Evolutionary conservation across 2,888 invertebrate species (phyloP), one percentile per base, ranked within the genome.

Genomic region (Ennomos erosarius): DNA sequence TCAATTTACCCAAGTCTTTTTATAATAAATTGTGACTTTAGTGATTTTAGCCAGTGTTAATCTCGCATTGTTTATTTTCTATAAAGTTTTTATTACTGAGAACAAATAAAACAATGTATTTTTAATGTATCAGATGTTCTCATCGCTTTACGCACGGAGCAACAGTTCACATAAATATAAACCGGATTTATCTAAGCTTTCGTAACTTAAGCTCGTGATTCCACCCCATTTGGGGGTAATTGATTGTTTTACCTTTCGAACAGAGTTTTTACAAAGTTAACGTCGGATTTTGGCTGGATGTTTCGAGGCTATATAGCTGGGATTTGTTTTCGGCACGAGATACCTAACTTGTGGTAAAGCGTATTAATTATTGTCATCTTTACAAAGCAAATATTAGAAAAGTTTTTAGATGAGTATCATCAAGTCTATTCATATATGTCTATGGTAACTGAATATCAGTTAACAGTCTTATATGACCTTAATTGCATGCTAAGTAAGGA

Each of bases 141-240:
- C 12, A 16, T n/a, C 43, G 26, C 16, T 47, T 46, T 45, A 34
- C 6, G 10, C 6, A 36, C 13, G 13, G 40, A 54, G 43, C 44
- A 49, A 59, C 52, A 59, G 53, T 36, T 34, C 53, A 9, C 44
- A 54, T 54, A 54, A 59, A 59, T 45, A 45, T 36, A 45, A 36
- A 39, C 40, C 39, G 54, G 54, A 54, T 54, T 59, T 54, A 54
- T 50, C 59, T 52, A 44, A 58, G 34, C 48, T 51, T 54, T 40
- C 35, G 48, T 52, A 39, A 37, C 59, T 59, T 53, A 59, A 57
- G 59, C 56, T 71, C 74, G 71, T 73, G 70, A 69, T 73, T 70
- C 67, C 60, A 8, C 49, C 47, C 70, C 69, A 72, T 75, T 72
- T 64, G 57, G 52, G 40, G 13, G 44, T 62, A 68, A 70, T 67